These are phyloP conservation scores for Chrysochloris asiatica DNA, from an alignment of 2,113 vertebrate species.

Conservation along the genomic window DNA sequence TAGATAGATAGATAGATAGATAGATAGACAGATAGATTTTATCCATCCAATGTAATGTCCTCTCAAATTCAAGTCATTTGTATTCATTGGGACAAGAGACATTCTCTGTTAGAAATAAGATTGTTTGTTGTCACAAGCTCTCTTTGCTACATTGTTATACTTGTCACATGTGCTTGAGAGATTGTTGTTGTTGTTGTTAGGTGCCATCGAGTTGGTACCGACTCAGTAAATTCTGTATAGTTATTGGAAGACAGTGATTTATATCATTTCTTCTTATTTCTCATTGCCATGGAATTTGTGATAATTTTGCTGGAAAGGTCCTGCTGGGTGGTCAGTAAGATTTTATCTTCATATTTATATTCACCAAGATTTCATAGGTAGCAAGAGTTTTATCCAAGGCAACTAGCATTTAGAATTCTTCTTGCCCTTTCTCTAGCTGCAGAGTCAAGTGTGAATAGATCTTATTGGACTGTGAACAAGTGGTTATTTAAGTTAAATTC, in stretches of 20 bases:
- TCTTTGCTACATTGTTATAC: neutral
- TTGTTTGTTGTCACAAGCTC: neutral
- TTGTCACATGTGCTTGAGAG: neutral
- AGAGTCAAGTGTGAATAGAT: neutral
- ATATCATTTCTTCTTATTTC: neutral
- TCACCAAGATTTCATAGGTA: neutral
- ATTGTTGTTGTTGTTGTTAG: neutral
- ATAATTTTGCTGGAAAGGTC: neutral
- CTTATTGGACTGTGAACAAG: neutral
- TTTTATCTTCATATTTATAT: conserved; percentile 7
- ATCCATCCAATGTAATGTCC: neutral
- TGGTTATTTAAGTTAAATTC: neutral
- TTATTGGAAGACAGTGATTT: neutral
- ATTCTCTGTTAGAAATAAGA: neutral
- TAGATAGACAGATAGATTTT: neutral
- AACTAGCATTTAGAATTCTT: neutral
- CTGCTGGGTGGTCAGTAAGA: conserved; percentile 11
- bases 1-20: neutral
- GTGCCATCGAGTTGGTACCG: too few species aligned
- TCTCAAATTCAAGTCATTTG: neutral
- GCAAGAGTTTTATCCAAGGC: neutral
- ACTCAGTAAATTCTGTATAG: neutral
- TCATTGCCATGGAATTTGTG: neutral
- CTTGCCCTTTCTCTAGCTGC: neutral
- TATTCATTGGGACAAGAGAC: neutral